These are phyloP conservation scores for Zaprionus obscuricornis DNA, from an alignment of 2,888 invertebrate species.

Conservation along the genomic window DNA sequence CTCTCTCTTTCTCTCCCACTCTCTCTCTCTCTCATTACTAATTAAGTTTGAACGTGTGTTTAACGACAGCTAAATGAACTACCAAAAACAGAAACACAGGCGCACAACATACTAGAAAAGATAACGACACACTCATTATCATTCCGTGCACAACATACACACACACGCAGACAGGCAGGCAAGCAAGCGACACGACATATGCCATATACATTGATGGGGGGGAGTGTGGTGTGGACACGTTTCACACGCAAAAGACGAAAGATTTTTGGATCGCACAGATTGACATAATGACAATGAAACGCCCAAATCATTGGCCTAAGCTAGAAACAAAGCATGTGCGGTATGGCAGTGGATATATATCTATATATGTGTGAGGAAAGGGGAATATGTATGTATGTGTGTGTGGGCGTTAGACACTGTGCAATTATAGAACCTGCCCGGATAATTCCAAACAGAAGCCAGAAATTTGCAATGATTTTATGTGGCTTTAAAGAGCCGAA, in stretches of 20 bases:
- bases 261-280: conserved; percentile 61
- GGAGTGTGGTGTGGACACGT: conserved; percentile 36
- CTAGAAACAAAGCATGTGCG: conserved; percentile 31
- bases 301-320: conserved; percentile 72
- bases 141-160: conserved; percentile 46
- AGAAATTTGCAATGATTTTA: conserved; percentile 38
- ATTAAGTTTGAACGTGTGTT: conserved; percentile 70
- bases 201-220: conserved; percentile 17
- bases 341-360: conserved; percentile 1
- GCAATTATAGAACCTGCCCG: conserved; percentile 63
- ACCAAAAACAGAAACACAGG: conserved; percentile 61
- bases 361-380: no score
- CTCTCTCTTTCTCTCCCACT: background rate
- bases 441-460: conserved; percentile 68
- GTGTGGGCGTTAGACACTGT: no score
- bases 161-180: conserved; percentile 2
- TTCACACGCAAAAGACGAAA: conserved; percentile 46
- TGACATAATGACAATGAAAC: conserved; percentile 74
- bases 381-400: background rate
- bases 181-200: conserved; percentile 9
- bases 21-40: conserved; percentile 30
- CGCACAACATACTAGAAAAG: conserved; percentile 55
- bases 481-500: conserved; percentile 62
- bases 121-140: conserved; percentile 67
- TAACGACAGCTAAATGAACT: conserved; percentile 74